Evolutionary conservation across 2,797 vertebrate species (phyloP), one percentile per base, ranked within the genome.

Genomic region (Remorina albescens): DNA sequence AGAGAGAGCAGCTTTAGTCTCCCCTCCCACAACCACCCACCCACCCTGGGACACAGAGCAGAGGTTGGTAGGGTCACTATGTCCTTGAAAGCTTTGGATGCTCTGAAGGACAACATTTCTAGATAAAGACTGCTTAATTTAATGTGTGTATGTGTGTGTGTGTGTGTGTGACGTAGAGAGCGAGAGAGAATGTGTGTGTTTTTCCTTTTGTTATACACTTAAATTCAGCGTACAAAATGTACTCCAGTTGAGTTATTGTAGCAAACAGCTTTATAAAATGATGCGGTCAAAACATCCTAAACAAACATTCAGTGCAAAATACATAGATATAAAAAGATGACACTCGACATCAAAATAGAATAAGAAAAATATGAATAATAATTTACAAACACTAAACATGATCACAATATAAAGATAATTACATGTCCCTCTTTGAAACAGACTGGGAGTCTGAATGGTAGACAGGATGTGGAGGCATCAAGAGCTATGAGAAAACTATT

Each of bases 71-170:
- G 84, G 86, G 89, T 93, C 86, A 83, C 68, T 81, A 76, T 88
- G 91, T 93, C 92, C 93, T 94, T 94, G 91, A 92, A 85, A 76
- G 76, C 78, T 82, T 82, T 76, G 85, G 84, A 86, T 86, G 78
- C 86, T 50, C 81, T 73, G 78, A 94, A 94, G 82, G 85, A 90
- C 86, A 71, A 30, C 70, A 56, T 80, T 83, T 71, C 70, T 55
- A 73, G 82, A 80, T 86, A 79, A 82, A 71, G 71, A 67, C 21
- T 32, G 32, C 47, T 80, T 11, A 53, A 41, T 60, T 68, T 44
- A 55, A 6, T 19, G 23, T 47, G 59, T 74, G 44, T 51, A 63
- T 51, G 41, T 41, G 44, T 46, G 41, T 19, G 23, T 47, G 59
- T 74, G 44, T 51, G 66, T 51, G 41, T 41, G 44, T 46, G 41